Evolutionary conservation across 2,888 invertebrate genomes (phyloP), one percentile per base, ranked within the genome.

Genomic region (Thera britannica): DNA sequence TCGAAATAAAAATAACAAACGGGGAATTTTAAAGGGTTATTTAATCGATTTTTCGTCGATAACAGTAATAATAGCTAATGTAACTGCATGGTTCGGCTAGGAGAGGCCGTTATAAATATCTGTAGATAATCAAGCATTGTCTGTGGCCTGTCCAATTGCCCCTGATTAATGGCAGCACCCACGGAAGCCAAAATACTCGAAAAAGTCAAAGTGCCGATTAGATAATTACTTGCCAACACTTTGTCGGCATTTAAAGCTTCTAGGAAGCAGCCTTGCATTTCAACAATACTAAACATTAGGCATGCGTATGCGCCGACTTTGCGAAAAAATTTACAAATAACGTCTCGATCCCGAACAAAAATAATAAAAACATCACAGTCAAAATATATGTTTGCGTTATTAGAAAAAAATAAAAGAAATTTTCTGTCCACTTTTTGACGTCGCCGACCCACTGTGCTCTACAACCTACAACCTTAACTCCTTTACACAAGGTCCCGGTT

Each of bases 321-420:
- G 76, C 74, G 77, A 86, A 85, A 87, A 83, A 89, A 90, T 89
- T 77, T 83, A 85, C 88, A 83, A 88, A 87, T 69, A 74, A 68
- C 70, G 64, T 72, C 72, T 72, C 85, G 83, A 88, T 90, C 90
- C 89, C 88, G 89, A 83, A 92, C 93, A 92, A 91, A 93, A 93
- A 90, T 93, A 92, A 93, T 93, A 93, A 93, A 93, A 93, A 93
- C 93, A 93, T 92, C 93, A 92, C 88, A 91, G 93, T 93, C 93
- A 93, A 93, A 93, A 93, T 93, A 93, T 92, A 93, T 92, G 90
- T 90, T 86, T 87, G 89, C 79, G 82, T 84, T 84, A 72, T 74
- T 81, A 90, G 89, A 92, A 88, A 84, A 75, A 85, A 84, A 88
- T 90, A 87, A 87, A 89, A 72, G 73, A 84, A 88, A 89, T 90